A percentile compares a stretch with the other conserved stretches of the same genome.
Evolutionary conservation across 2,113 vertebrate species (phyloP).

Genomic region (Pholis gunnellus): DNA sequence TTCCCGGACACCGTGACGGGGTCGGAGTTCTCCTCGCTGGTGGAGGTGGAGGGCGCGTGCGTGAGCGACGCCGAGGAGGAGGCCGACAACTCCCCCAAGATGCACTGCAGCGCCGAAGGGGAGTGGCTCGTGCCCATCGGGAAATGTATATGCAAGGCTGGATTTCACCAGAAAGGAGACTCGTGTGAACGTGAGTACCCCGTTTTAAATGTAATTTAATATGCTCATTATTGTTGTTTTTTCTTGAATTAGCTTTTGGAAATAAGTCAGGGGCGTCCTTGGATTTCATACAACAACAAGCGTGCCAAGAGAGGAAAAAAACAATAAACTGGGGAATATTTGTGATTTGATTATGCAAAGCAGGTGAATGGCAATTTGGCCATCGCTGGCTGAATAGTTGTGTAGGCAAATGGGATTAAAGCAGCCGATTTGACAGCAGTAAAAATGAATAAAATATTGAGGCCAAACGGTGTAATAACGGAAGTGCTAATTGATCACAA

Average conservation of each 20-base stretch:
- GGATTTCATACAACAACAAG: conserved; percentile 16
- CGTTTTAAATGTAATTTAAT: not conserved
- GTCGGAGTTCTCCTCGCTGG: conserved; percentile 98
- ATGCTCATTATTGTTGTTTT: not conserved
- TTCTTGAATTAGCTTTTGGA: conserved; percentile 2
- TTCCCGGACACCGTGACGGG: conserved; percentile 99
- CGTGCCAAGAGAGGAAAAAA: not conserved
- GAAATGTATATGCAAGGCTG: conserved; percentile 99
- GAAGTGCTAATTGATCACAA: conserved; percentile 83
- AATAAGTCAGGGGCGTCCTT: conserved; percentile 7
- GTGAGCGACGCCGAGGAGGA: conserved; percentile 97
- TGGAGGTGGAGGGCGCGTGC: conserved; percentile 96
- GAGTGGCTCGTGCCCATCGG: conserved; percentile 99
- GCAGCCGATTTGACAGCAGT: conserved; percentile 57
- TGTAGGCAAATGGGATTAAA: conserved; percentile 64
- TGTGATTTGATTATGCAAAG: conserved; percentile 60
- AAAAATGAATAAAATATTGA: conserved; percentile 65
- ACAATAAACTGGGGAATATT: conserved; percentile 16
- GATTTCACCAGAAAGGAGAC: conserved; percentile 98
- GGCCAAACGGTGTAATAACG: conserved; percentile 68
- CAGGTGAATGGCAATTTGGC: conserved; percentile 49
- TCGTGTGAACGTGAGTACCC: conserved; percentile 95
- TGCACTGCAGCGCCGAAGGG: conserved; percentile 99
- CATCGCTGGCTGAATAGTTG: conserved; percentile 11
- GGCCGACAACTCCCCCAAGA: conserved; percentile 96